Evolutionary conservation across 2,797 vertebrate species (phyloP).

Genomic region (Xyrichtys novacula): DNA sequence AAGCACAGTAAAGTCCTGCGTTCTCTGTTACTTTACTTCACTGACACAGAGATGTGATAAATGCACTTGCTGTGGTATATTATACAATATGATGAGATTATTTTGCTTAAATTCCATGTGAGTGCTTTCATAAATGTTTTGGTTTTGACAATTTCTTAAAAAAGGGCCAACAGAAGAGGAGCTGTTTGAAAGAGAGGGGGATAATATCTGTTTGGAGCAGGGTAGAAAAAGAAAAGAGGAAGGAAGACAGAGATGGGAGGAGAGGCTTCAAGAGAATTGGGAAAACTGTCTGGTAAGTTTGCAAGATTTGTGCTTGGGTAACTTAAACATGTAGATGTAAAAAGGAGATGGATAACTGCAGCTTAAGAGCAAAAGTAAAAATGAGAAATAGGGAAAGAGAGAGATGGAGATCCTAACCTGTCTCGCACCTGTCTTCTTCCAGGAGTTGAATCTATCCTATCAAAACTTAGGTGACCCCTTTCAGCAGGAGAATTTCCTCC

Average conservation of each 20-base stretch:
- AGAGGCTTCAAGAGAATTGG: constrained; percentile 93
- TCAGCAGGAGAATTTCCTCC: constrained; percentile 91
- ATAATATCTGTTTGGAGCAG: constrained; percentile 68
- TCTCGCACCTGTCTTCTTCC: constrained; percentile 21
- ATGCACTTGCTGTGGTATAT: too few species aligned
- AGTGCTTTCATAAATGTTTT: neutral
- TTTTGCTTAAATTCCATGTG: neutral
- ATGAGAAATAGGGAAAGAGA: neutral
- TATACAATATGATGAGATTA: too few species aligned
- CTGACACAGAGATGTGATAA: too few species aligned
- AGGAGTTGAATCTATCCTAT: constrained; percentile 96
- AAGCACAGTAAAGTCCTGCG: neutral
- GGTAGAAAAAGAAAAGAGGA: constrained; percentile 75
- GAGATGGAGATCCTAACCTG: neutral
- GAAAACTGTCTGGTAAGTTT: constrained; percentile 91
- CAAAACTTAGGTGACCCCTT: constrained; percentile 93
- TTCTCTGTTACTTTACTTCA: neutral
- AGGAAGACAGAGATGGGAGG: constrained; percentile 87
- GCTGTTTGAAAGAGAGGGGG: constrained; percentile 76
- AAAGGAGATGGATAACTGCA: neutral
- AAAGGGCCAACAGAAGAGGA: constrained; percentile 90
- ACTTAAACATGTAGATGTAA: neutral
- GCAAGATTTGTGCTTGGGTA: neutral
- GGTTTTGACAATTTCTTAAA: constrained; percentile 36
- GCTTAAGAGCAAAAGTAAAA: neutral